Evolutionary conservation across 2,797 vertebrate genomes (phyloP).

Genomic region (Microcaecilia unicolor): DNA sequence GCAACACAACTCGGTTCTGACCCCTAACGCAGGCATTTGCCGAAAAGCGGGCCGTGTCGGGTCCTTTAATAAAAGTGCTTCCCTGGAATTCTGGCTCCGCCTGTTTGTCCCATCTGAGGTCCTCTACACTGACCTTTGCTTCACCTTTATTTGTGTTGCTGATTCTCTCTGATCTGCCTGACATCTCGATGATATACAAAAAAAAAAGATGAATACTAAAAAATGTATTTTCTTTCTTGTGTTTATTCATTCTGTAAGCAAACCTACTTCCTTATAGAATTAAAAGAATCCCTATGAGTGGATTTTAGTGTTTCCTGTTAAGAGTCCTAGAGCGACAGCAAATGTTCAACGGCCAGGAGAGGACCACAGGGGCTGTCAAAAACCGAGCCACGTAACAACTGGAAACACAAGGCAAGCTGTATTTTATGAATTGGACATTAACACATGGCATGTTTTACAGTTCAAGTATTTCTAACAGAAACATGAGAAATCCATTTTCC

Average conservation of each 20-base stretch:
- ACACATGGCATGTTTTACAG: neutral
- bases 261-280: slow-evolving; percentile 4
- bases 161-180: no score
- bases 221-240: neutral
- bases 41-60: no score
- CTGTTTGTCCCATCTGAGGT: no score
- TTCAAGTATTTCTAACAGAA: neutral
- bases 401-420: neutral
- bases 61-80: no score
- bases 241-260: slow-evolving; percentile 9
- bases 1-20: no score
- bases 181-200: neutral
- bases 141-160: no score
- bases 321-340: neutral
- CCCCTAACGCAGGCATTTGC: no score
- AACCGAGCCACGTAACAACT: neutral
- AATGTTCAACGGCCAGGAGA: neutral
- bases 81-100: no score
- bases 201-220: slow-evolving; percentile 1
- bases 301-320: slow-evolving; percentile 8
- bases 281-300: no score
- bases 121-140: no score
- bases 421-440: neutral
- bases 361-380: neutral
- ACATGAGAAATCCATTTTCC: slow-evolving; percentile 2